Conservation (phyloP, 2,797 vertebrate species). For the Petrocephalus schoutedeni region DNA sequence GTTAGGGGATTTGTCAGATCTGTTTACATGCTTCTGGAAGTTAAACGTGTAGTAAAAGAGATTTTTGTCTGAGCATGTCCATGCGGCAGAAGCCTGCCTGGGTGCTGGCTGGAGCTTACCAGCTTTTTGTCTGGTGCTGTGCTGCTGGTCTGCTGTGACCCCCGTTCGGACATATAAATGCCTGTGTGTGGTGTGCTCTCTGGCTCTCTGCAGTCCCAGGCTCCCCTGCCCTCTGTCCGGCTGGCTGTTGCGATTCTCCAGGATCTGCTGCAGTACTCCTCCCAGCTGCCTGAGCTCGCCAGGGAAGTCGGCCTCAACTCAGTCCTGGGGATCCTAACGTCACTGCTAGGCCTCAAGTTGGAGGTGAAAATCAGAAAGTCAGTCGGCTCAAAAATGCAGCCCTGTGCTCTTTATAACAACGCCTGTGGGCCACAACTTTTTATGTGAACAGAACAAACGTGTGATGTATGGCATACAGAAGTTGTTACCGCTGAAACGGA, state of each 20-base stretch:
- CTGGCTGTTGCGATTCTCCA: conserved; percentile 72
- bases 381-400: background rate
- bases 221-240: conserved; percentile 72
- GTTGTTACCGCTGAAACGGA: background rate
- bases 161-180: background rate
- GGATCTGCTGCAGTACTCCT: conserved; percentile 76
- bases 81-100: background rate
- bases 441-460: background rate
- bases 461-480: background rate
- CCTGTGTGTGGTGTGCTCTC: background rate
- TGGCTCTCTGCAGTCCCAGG: conserved; percentile 69
- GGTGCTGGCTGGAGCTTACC: background rate
- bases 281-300: conserved; percentile 73
- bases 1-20: background rate
- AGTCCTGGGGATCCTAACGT: conserved; percentile 79
- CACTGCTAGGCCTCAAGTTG: conserved; percentile 75
- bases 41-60: background rate
- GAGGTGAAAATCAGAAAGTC: conserved; percentile 63
- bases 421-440: background rate
- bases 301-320: conserved; percentile 82
- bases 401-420: background rate
- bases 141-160: background rate
- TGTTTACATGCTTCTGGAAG: background rate
- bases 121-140: background rate
- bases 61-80: background rate